Evolutionary conservation across 2,113 vertebrate species (phyloP).

Genomic region (Poecile atricapillus): DNA sequence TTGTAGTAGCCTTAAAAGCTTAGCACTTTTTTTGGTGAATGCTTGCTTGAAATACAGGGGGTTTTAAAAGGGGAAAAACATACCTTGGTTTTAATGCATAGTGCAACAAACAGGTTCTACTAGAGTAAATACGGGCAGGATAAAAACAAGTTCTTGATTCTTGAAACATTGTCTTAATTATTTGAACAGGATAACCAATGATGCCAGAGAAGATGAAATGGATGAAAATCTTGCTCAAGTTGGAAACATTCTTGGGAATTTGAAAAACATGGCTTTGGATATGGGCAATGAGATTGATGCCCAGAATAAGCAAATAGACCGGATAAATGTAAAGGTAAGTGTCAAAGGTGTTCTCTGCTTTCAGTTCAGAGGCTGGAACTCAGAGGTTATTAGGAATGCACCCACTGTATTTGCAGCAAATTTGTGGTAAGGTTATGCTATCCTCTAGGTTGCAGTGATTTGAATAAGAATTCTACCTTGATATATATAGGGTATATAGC

Average conservation of each 20-base stretch:
- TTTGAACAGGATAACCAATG: conserved; percentile 86
- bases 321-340: conserved; percentile 86
- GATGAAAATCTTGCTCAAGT: conserved; percentile 92
- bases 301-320: conserved; percentile 88
- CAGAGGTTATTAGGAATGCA: neutral
- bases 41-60: neutral
- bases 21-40: neutral
- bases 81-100: neutral
- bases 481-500: neutral
- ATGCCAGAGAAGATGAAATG: conserved; percentile 96
- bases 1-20: neutral
- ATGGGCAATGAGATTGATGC: conserved; percentile 94
- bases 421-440: neutral
- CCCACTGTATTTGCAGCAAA: neutral
- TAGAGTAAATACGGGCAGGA: neutral
- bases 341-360: neutral
- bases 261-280: conserved; percentile 90
- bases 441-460: neutral
- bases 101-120: neutral
- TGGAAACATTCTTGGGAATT: conserved; percentile 88
- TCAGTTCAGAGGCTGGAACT: neutral
- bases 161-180: neutral
- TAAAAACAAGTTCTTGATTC: neutral
- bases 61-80: neutral
- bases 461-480: neutral